Evolutionary conservation across 2,797 vertebrate genomes (phyloP).

Genomic region (Silurus lanzhouensis): DNA sequence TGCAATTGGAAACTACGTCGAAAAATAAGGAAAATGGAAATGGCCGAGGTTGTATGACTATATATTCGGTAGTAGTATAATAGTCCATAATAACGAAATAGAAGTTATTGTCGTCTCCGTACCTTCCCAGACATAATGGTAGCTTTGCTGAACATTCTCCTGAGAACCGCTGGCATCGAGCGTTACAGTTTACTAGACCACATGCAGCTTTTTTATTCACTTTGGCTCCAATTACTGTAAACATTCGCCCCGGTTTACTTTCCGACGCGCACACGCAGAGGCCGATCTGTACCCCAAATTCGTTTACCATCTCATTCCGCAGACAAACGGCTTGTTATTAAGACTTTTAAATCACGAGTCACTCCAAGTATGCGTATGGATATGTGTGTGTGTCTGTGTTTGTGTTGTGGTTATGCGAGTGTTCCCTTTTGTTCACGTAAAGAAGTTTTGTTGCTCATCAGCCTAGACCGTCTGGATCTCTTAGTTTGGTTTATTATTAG

Average conservation of each 20-base stretch:
- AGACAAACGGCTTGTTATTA: constrained; percentile 59
- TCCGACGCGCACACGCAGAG: constrained; percentile 49
- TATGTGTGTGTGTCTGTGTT: constrained; percentile 20
- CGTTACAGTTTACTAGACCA: constrained; percentile 55
- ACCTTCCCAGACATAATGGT: constrained; percentile 33
- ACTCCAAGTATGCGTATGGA: constrained; percentile 32
- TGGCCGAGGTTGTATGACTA: not conserved
- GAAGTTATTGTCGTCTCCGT: constrained; percentile 15
- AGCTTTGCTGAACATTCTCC: constrained; percentile 40
- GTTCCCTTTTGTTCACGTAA: constrained; percentile 29
- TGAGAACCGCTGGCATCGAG: constrained; percentile 55
- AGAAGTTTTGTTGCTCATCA: constrained; percentile 59
- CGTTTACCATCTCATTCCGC: constrained; percentile 57
- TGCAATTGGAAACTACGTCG: not conserved
- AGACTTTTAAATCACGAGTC: constrained; percentile 52
- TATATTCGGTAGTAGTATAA: constrained; percentile 14
- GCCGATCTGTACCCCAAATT: constrained; percentile 47
- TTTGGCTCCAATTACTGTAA: constrained; percentile 61
- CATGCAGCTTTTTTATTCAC: constrained; percentile 62
- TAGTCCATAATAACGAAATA: constrained; percentile 23
- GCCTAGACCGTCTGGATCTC: constrained; percentile 63
- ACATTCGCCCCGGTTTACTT: constrained; percentile 57
- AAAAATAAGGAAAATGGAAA: not conserved
- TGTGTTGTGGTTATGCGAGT: constrained; percentile 39
- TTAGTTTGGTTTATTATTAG: constrained; percentile 74